phyloP scores from a whole-genome alignment of 1,140 invertebrate species.

The Tigriopus japonicus region DNA sequence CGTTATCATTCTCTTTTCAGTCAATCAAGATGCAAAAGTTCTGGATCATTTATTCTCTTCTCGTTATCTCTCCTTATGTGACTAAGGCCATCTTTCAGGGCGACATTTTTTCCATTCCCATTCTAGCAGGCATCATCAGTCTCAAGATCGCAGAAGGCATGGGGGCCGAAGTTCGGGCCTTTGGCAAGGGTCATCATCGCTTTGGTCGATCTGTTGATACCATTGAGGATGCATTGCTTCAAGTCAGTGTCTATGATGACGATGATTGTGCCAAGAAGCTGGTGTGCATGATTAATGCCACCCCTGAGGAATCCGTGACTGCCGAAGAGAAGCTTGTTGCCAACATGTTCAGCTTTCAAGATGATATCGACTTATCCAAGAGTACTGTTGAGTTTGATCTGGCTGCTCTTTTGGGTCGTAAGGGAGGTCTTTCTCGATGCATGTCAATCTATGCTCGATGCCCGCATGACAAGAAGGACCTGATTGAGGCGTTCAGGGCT shows the following conservation, averaged over 20 bases:
- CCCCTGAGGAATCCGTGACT: background rate
- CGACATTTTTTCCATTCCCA: too few species aligned
- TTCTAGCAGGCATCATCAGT: too few species aligned
- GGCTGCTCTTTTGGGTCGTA: background rate
- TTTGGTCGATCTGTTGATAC: background rate
- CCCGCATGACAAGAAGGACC: background rate
- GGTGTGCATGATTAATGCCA: background rate
- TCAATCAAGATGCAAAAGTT: too few species aligned
- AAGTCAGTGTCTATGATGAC: background rate
- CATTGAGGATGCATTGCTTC: background rate
- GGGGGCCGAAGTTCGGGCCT: too few species aligned
- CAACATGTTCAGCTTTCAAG: background rate
- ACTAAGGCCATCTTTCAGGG: too few species aligned
- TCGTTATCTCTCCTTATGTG: too few species aligned
- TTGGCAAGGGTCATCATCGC: background rate
- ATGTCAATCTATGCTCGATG: background rate
- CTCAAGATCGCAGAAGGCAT: too few species aligned
- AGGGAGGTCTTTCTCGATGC: background rate
- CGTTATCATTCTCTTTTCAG: too few species aligned
- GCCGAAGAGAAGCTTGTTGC: background rate
- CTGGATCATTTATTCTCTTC: too few species aligned
- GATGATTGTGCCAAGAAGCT: conserved; percentile 7
- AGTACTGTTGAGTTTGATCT: conserved; percentile 6
- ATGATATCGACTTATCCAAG: background rate
- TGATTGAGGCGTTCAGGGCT: background rate